phyloP scores from a whole-genome alignment of 1,140 invertebrate genomes.

The Ceratosolen fusciceps region DNA sequence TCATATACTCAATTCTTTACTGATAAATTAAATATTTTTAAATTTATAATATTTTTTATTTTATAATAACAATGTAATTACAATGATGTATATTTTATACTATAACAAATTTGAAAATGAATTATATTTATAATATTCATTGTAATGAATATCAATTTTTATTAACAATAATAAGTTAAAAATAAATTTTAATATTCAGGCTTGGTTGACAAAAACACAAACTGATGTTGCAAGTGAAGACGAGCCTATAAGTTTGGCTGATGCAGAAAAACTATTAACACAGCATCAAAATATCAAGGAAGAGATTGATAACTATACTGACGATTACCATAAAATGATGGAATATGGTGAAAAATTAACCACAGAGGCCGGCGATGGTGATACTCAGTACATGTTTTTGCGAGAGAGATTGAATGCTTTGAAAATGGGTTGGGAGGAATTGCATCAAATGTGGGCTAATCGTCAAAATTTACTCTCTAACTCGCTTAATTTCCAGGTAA shows the following conservation, averaged over 20 bases:
- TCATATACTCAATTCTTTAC: background rate
- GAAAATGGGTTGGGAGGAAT: conserved; percentile 98
- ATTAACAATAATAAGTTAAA: too few relatives aligned
- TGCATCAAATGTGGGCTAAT: conserved; percentile 99
- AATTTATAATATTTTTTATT: too few relatives aligned
- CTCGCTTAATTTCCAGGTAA: conserved; percentile 88
- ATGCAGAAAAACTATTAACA: conserved; percentile 96
- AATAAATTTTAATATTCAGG: conserved; percentile 56
- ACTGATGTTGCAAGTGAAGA: conserved; percentile 98
- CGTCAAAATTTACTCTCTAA: conserved; percentile 94
- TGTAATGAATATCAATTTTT: background rate
- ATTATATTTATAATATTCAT: background rate
- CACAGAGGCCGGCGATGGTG: conserved; percentile 87
- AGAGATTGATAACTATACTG: conserved; percentile 98
- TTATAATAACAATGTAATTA: too few relatives aligned
- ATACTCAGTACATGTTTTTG: conserved; percentile 99
- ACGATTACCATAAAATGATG: conserved; percentile 99
- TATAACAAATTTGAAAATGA: background rate
- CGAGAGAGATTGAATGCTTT: conserved; percentile 95
- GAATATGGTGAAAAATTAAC: conserved; percentile 97
- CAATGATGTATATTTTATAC: too few relatives aligned
- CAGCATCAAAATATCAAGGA: conserved; percentile 98
- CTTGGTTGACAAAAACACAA: conserved; percentile 98
- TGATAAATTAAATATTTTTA: background rate
- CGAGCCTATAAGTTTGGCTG: conserved; percentile 94